Base-by-base conservation (phyloP, 1,140 invertebrate species). In the Rhagoletis pomonella region DNA sequence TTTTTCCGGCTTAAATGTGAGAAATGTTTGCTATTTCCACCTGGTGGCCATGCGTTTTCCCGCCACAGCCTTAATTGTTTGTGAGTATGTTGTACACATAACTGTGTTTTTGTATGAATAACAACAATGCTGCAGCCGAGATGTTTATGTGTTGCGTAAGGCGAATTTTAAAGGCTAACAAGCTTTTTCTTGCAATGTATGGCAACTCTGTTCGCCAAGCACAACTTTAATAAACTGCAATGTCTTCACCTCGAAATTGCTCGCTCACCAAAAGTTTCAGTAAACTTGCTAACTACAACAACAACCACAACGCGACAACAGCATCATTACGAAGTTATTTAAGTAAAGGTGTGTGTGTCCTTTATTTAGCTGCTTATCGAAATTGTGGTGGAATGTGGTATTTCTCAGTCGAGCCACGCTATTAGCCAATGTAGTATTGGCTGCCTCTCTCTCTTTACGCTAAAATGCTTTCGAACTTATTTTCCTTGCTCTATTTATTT, bases 1-100 rank as follows among this genome's bases (percentile, higher is more conserved):
- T 67, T 86, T 67, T 86, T 86, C 86, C 50, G 86, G 86, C 86
- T 86, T 86, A 86, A 86, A 86, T 86, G 86, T 86, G 86, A 86
- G 64, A 86, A 86, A 86, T 86, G 86, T 55, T 86, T 86, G 60
- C 86, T 44, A 86, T 86, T 86, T 86, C 86, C 86, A 86, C 86
- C 86, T 86, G 86, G 47, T 86, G 86, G 86, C 60, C 65, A 29
- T 55, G 62, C 60, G 42, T 86, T 69, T 64, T 14, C 29, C 81
- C 84, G 29, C 42, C 12, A 7, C n/a, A 60, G 17, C 14, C 6
- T 0, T 29, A 29, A 44, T 4, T n/a, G 17, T 77, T 0, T 77
- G 14, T 7, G 17, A 6, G 10, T 50, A 4, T 69, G 65, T 55
- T 9, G 50, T 55, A 55, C 9, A n/a, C 17, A n/a, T 19, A 73